Conservation (phyloP, 1,140 invertebrate genomes). For the Episyrphus balteatus region DNA sequence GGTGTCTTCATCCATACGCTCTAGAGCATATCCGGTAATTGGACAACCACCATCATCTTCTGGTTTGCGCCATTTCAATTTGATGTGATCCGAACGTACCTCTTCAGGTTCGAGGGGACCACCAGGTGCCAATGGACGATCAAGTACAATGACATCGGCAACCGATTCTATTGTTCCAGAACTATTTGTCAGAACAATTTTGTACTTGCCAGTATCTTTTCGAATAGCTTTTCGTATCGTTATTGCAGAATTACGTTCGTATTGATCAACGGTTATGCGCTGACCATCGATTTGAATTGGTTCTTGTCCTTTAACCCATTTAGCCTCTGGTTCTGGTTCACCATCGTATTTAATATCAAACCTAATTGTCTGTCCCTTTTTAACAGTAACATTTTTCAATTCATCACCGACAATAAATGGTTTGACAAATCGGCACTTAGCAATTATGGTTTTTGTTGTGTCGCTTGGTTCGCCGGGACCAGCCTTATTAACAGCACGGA, state of each 20-base stretch:
- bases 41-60: conserved; percentile 87
- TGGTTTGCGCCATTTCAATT: conserved; percentile 89
- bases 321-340: conserved; percentile 85
- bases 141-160: conserved; percentile 80
- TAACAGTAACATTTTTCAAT: conserved; percentile 76
- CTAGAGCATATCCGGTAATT: conserved; percentile 89
- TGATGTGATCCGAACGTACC: conserved; percentile 81
- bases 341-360: conserved; percentile 86
- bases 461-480: conserved; percentile 92
- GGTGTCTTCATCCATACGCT: conserved; percentile 92
- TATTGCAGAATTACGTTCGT: conserved; percentile 81
- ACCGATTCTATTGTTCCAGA: conserved; percentile 72
- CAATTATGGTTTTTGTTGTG: conserved; percentile 87
- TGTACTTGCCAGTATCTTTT: conserved; percentile 84
- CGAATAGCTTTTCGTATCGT: conserved; percentile 78
- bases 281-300: conserved; percentile 56
- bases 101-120: conserved; percentile 81
- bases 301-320: conserved; percentile 63
- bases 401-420: conserved; percentile 84
- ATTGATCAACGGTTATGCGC: conserved; percentile 76
- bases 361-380: conserved; percentile 86
- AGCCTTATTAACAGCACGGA: conserved; percentile 90
- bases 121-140: conserved; percentile 73
- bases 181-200: conserved; percentile 68
- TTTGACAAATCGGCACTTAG: conserved; percentile 90